These are phyloP conservation scores for Ceratosolen solmsi DNA, from an alignment of 1,140 invertebrate species.

Conservation along the genomic window DNA sequence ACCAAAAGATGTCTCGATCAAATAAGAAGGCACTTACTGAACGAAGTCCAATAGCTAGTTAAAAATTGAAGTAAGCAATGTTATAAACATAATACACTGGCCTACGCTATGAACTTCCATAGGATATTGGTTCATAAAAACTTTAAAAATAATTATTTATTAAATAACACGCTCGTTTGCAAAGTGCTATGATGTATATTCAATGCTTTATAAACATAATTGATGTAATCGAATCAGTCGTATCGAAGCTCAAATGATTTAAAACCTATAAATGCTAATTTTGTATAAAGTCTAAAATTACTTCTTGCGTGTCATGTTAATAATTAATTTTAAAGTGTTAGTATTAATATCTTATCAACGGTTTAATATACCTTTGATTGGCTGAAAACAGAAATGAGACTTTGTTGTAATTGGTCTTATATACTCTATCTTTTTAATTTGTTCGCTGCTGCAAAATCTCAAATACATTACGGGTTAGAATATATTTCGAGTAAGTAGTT, in stretches of 20 bases:
- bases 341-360: neutral
- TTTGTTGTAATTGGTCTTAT: slow-evolving; percentile 25
- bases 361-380: slow-evolving; percentile 32
- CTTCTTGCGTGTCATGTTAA: neutral
- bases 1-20: slow-evolving; percentile 26
- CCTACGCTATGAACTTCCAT: neutral
- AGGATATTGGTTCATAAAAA: slow-evolving; percentile 2
- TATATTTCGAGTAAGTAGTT: slow-evolving; percentile 59
- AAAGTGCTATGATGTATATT: too few species aligned
- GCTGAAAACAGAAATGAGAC: slow-evolving; percentile 32
- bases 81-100: neutral
- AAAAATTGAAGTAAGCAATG: slow-evolving; percentile 14
- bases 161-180: too few species aligned
- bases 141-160: neutral
- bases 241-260: too few species aligned
- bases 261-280: too few species aligned
- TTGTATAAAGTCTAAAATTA: too few species aligned
- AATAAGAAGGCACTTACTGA: slow-evolving; percentile 30
- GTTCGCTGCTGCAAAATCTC: slow-evolving; percentile 61
- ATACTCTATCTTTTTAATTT: slow-evolving; percentile 66
- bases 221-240: too few species aligned
- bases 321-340: slow-evolving; percentile 27
- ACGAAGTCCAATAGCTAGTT: slow-evolving; percentile 40
- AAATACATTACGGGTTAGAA: slow-evolving; percentile 72
- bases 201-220: too few species aligned